Evolutionary conservation across 2,888 invertebrate genomes (phyloP), one percentile per base, ranked within the genome.

Genomic region (Acanthosepion esculentum): DNA sequence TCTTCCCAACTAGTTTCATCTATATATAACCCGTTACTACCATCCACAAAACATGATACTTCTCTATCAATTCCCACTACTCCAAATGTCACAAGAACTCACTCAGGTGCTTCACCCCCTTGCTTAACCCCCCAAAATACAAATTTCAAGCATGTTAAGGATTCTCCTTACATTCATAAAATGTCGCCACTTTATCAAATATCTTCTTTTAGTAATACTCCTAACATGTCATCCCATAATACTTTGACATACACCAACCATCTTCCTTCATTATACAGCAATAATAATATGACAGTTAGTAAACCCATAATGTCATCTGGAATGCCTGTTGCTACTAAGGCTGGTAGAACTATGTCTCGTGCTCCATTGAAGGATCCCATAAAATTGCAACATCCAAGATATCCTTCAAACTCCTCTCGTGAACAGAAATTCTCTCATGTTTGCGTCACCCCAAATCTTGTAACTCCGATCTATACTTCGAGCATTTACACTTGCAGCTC

Each of bases 401-500:
- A 78, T 33, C 33, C 78, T 12, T 1, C n/a, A 1, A 33, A 33
- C 4, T 78, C 78, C 33, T n/a, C 78, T 4, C 7, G n/a, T 5
- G n/a, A 78, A 78, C 78, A 18, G 15, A n/a, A 78, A 78, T 4
- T 78, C 18, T 29, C n/a, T 93, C 93, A 93, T 26, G 15, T 93
- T 29, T 93, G 93, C n/a, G n/a, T 29, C 10, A 26, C 93, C 15
- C 48, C 93, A 8, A 93, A 50, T 50, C 20, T 93, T 6, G 93
- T 93, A 5, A 26, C 93, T 50, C 93, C 93, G 6, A 29, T 18
- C 6, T 93, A 93, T 29, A 93, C 93, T 29, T 93, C 93, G 5
- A 93, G 93, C 53, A 93, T 93, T 33, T 93, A 93, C 33, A 93
- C 93, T 12, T 50, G 93, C 26, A 53, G 50, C 33, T 48, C 93